A percentile compares a stretch with the other conserved stretches of the same genome.
These are phyloP conservation scores for Drosophila ambigua DNA, from an alignment of 1,140 invertebrate species.

Conservation along the genomic window DNA sequence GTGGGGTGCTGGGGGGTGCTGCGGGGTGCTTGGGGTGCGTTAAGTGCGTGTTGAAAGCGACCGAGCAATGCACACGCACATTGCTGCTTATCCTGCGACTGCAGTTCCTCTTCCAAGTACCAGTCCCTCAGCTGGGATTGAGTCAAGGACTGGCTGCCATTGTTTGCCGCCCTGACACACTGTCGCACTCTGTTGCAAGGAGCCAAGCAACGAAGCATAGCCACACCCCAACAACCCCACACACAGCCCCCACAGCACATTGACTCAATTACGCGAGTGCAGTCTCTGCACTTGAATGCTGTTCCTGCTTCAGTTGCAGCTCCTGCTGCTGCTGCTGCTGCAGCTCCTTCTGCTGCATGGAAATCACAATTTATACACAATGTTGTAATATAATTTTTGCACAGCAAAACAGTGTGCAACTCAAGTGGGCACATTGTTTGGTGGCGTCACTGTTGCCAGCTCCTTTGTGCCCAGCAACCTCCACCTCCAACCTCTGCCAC, in stretches of 20 bases:
- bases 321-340: slow-evolving; percentile 48
- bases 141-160: no score
- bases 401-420: slow-evolving; percentile 69
- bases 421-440: slow-evolving; percentile 77
- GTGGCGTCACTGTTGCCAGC: slow-evolving; percentile 50
- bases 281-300: not conserved
- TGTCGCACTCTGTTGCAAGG: slow-evolving; percentile 43
- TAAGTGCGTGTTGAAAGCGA: slow-evolving; percentile 75
- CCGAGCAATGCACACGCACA: slow-evolving; percentile 67
- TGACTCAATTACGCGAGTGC: slow-evolving; percentile 37
- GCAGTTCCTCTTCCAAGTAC: not conserved
- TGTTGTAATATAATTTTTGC: slow-evolving; percentile 81
- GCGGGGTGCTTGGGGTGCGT: slow-evolving; percentile 41
- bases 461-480: slow-evolving; percentile 17
- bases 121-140: not conserved
- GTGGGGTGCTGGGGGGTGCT: slow-evolving; percentile 31
- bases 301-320: slow-evolving; percentile 10
- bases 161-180: slow-evolving; percentile 42
- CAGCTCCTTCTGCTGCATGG: slow-evolving; percentile 36
- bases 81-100: slow-evolving; percentile 51
- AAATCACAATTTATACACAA: slow-evolving; percentile 81
- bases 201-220: slow-evolving; percentile 63
- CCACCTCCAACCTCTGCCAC: not conserved
- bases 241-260: slow-evolving; percentile 44
- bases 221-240: slow-evolving; percentile 27